Evolutionary conservation across 2,888 invertebrate genomes (phyloP), one percentile per base, ranked within the genome.

Genomic region (Troides aeacus): DNA sequence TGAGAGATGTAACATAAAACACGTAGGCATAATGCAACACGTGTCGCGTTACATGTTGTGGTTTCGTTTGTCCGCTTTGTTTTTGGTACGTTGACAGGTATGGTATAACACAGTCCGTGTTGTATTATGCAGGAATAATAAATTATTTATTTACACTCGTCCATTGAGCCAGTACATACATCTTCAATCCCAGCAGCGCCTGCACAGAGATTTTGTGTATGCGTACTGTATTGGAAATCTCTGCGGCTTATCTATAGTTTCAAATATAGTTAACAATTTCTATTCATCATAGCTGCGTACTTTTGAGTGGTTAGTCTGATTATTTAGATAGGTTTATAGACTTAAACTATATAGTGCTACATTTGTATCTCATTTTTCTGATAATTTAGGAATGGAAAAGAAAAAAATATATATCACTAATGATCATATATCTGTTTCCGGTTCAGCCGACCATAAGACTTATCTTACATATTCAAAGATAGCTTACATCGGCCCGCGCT

Each of bases 401-500:
- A 50, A 17, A 50, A 15, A 50, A 39, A 10, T 39, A 10, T 30
- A 30, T 39, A 39, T 39, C 7, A 10, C 39, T 8, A 39, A 39
- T 39, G 39, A 39, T 39, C 10, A 10, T 39, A 30, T 30, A 39
- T 39, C 39, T 10, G 39, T 39, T 39, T 39, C 39, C 39, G 7
- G 39, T 39, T 10, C 39, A 39, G 39, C 6, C 39, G 39, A 39
- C 15, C 8, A 73, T 73, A 71, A 59, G 73, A 5, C 76, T 78
- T 50, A 59, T 8, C 30, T 21, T 21, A 30, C 30, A 18, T 15
- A 60, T 21, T 77, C 75, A 78, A 82, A 81, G 86, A 85, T 85
- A 84, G 84, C 84, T 77, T 80, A 85, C 83, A 66, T 30, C 24
- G 23, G 30, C 24, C 50, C 15, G 50, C 60, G 50, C 50, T 80